Conservation (phyloP, 2,888 invertebrate genomes). For the Netelia fuscicornis region DNA sequence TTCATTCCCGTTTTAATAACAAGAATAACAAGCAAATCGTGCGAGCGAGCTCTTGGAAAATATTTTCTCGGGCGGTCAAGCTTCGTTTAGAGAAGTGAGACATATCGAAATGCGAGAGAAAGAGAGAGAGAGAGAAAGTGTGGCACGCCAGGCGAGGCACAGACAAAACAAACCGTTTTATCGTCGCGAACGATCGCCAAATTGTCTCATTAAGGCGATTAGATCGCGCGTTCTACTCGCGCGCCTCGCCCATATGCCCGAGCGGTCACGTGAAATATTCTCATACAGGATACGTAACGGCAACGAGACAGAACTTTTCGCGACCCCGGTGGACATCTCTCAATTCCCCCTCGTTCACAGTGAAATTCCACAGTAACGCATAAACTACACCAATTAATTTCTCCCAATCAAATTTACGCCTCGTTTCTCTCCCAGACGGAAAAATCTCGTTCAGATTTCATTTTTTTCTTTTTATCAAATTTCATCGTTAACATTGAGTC, state of each 20-base stretch:
- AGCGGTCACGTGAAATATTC: background rate
- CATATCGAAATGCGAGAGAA: slow-evolving; percentile 11
- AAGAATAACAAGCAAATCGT: slow-evolving; percentile 20
- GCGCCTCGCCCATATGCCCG: slow-evolving; percentile 50
- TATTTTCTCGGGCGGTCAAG: slow-evolving; percentile 4
- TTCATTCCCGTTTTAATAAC: slow-evolving; percentile 30
- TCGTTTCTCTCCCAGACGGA: slow-evolving; percentile 6
- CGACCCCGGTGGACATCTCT: slow-evolving; percentile 47
- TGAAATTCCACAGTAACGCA: slow-evolving; percentile 56
- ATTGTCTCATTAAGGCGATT: slow-evolving; percentile 79
- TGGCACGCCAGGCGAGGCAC: slow-evolving; percentile 44
- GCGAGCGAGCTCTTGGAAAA: slow-evolving; percentile 33
- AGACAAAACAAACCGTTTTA: slow-evolving; percentile 80
- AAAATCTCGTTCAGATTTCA: slow-evolving; percentile 45
- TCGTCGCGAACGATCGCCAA: slow-evolving; percentile 77
- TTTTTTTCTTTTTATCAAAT: too few species aligned
- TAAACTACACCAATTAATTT: slow-evolving; percentile 46
- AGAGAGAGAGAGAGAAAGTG: slow-evolving; percentile 4
- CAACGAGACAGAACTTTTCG: slow-evolving; percentile 44
- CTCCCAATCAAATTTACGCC: slow-evolving; percentile 62
- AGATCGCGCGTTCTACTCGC: slow-evolving; percentile 63
- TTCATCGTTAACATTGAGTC: too few species aligned
- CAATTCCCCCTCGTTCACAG: slow-evolving; percentile 29
- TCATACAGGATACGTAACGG: slow-evolving; percentile 27
- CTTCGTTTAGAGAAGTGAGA: slow-evolving; percentile 45